Conservation (phyloP, 2,888 invertebrate species). For the Campopleginae sp. region DNA sequence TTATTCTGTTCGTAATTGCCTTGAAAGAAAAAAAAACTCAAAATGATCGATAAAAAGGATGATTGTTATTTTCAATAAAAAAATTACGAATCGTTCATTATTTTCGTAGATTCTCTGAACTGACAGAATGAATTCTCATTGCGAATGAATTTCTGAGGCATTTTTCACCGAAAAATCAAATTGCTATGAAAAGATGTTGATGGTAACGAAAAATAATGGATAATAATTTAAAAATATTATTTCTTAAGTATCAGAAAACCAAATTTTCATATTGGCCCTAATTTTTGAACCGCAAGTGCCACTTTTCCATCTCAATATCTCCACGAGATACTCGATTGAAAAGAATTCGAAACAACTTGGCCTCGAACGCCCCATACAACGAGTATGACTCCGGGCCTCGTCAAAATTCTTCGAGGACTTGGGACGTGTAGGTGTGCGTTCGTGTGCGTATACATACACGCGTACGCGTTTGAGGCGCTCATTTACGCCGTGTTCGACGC, state of each 20-base stretch:
- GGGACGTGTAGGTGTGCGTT: background rate
- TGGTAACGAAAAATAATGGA: background rate
- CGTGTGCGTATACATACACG: background rate
- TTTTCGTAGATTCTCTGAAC: background rate
- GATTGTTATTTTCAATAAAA: background rate
- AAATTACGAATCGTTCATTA: background rate
- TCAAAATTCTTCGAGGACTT: slow-evolving; percentile 34
- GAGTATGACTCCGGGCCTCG: slow-evolving; percentile 20
- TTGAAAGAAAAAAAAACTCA: background rate
- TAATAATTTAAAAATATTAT: background rate
- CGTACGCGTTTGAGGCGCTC: background rate
- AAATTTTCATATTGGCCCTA: background rate
- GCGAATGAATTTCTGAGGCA: background rate
- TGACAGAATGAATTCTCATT: background rate
- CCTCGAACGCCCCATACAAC: slow-evolving; percentile 9
- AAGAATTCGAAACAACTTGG: background rate
- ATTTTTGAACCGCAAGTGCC: background rate
- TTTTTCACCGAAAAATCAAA: background rate
- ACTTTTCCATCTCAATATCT: background rate
- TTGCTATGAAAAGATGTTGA: background rate
- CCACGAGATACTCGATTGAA: background rate
- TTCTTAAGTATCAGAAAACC: background rate
- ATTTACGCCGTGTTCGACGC: slow-evolving; percentile 15
- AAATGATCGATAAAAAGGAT: background rate
- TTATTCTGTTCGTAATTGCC: background rate